Evolutionary conservation across 2,113 vertebrate species (phyloP).

Genomic region (rabbit (Oryctolagus cuniculus)): mOryCun1.1 NC_091439.1:33778501-33779000

Average conservation of each 20-base stretch:
- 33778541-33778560: not conserved
- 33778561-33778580: not conserved
- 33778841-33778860: not conserved
- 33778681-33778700: not conserved
- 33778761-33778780: not conserved
- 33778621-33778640: too few relatives aligned
- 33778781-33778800: not conserved
- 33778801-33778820: not conserved
- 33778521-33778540: not conserved
- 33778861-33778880: not conserved
- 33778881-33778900: not conserved
- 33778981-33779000: not conserved
- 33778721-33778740: not conserved
- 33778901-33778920: not conserved
- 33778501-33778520: not conserved
- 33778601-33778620: too few relatives aligned
- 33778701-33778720: not conserved
- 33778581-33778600: too few relatives aligned
- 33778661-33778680: not conserved
- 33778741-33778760: not conserved
- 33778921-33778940: constrained; percentile 7
- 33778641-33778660: too few relatives aligned
- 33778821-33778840: not conserved
- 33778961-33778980: not conserved
- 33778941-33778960: not conserved